Percentiles rank a stretch among this genome's conserved stretches.
phyloP scores from a whole-genome alignment of 1,140 invertebrate species.

The Neodiprion lecontei region DNA sequence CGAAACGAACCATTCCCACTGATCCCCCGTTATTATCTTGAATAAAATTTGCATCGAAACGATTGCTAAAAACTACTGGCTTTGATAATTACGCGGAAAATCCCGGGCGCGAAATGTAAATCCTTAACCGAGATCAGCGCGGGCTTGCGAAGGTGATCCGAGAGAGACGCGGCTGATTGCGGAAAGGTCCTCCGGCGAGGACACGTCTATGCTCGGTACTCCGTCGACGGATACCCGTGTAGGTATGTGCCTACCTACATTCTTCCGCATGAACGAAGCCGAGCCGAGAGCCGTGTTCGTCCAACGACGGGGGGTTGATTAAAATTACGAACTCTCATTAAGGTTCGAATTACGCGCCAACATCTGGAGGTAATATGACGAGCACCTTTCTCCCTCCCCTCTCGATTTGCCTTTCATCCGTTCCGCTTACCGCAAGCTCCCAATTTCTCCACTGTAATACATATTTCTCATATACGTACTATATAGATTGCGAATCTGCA shows the following conservation, averaged over 20 bases:
- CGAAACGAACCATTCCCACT: neutral
- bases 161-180: neutral
- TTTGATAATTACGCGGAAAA: neutral
- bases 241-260: too few species aligned
- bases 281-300: neutral
- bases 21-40: conserved; percentile 3
- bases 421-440: too few species aligned
- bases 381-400: too few species aligned
- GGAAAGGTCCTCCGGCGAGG: neutral
- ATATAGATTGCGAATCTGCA: too few species aligned
- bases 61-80: conserved; percentile 6
- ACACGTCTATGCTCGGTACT: neutral
- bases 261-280: neutral
- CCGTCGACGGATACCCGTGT: neutral
- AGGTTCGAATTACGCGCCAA: neutral
- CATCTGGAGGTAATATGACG: neutral
- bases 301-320: conserved; percentile 1
- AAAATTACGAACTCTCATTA: conserved; percentile 5
- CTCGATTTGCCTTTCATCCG: too few species aligned
- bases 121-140: neutral
- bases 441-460: too few species aligned
- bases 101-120: neutral
- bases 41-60: neutral
- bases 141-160: neutral
- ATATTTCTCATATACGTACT: too few species aligned